phyloP scores from a whole-genome alignment of 2,113 vertebrate genomes.

The Petroica traversi region DNA sequence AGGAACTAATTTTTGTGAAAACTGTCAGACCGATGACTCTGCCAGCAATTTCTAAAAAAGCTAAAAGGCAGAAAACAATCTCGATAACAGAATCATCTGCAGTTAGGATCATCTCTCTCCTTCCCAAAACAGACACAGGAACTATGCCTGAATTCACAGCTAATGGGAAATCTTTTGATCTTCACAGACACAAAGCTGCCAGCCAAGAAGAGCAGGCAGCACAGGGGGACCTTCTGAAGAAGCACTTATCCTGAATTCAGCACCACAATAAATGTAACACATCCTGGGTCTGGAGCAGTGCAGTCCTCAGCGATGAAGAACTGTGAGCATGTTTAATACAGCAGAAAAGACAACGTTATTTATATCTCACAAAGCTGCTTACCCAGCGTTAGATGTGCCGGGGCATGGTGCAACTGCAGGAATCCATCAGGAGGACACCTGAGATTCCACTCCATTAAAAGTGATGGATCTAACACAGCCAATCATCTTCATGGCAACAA shows the following conservation, averaged over 20 bases:
- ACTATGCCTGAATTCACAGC: background rate
- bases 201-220: background rate
- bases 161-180: background rate
- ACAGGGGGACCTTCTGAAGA: background rate
- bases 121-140: background rate
- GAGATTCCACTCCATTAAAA: background rate
- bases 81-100: background rate
- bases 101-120: background rate
- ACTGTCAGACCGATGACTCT: background rate
- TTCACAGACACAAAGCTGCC: background rate
- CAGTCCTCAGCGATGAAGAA: background rate
- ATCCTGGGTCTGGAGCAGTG: background rate
- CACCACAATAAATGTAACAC: background rate
- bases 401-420: background rate
- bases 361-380: constrained; percentile 34
- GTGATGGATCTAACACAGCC: background rate
- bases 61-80: background rate
- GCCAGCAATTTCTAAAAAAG: background rate
- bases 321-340: background rate
- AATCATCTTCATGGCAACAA: background rate
- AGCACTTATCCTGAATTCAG: background rate
- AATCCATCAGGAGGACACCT: background rate
- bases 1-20: background rate
- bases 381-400: background rate
- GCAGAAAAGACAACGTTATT: background rate